Conservation (phyloP, 2,113 vertebrate species). For the Podarcis muralis region DNA sequence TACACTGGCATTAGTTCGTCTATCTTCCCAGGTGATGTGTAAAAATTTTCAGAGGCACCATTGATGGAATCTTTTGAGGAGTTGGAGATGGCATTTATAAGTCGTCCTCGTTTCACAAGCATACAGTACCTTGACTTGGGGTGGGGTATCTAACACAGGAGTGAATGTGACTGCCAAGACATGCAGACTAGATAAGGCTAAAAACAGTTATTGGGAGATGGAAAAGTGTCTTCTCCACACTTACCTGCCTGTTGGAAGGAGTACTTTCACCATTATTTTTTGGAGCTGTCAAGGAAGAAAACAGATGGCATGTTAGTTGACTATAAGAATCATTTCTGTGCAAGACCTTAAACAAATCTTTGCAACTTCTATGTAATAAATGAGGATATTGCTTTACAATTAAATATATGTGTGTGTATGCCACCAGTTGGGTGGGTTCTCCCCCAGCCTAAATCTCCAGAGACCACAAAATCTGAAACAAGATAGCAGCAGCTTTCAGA, state of each 20-base stretch:
- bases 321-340: not conserved
- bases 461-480: not conserved
- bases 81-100: too few relatives aligned
- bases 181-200: too few relatives aligned
- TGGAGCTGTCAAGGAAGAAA: constrained; percentile 68
- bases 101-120: too few relatives aligned
- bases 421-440: too few relatives aligned
- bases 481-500: not conserved
- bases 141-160: too few relatives aligned
- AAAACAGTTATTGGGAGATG: not conserved
- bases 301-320: constrained; percentile 8
- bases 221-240: constrained; percentile 49
- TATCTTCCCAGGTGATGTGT: too few relatives aligned
- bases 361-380: not conserved
- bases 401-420: not conserved
- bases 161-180: not conserved
- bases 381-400: not conserved
- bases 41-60: too few relatives aligned
- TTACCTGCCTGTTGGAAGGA: constrained; percentile 86
- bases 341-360: not conserved
- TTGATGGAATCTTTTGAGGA: too few relatives aligned
- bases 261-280: constrained; percentile 83
- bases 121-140: too few relatives aligned
- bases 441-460: not conserved
- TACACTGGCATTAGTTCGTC: too few relatives aligned